Percentiles rank a stretch among this genome's conserved stretches.
Conservation (phyloP, 2,113 vertebrate genomes). For the Nibea coibor region DNA sequence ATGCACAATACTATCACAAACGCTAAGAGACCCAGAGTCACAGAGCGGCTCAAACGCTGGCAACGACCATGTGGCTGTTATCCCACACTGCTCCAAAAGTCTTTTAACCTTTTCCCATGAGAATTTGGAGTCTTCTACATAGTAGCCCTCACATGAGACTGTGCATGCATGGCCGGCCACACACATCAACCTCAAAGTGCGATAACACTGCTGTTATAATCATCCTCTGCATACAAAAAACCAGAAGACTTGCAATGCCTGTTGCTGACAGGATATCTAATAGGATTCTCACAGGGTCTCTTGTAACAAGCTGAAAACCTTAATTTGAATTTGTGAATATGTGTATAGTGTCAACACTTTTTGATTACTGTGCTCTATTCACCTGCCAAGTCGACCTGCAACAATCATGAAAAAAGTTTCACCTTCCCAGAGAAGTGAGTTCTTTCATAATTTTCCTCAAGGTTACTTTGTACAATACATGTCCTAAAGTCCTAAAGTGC, state of each 20-base stretch:
- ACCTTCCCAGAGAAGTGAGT: neutral
- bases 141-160: neutral
- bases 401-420: neutral
- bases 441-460: neutral
- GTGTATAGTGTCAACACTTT: neutral
- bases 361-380: neutral
- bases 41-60: slow-evolving; percentile 45
- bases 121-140: slow-evolving; percentile 26
- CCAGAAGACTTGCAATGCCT: neutral
- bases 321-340: neutral
- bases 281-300: neutral
- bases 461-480: neutral
- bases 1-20: slow-evolving; percentile 69
- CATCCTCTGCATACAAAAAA: neutral
- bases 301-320: neutral
- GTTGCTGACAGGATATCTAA: neutral
- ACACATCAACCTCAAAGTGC: neutral
- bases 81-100: slow-evolving; percentile 40
- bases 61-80: slow-evolving; percentile 37
- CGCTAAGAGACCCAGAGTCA: slow-evolving; percentile 53
- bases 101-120: slow-evolving; percentile 55
- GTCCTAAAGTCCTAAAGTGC: neutral
- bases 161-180: neutral
- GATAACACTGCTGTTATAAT: neutral
- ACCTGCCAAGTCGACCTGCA: neutral